These are phyloP conservation scores for Xerus inauris DNA, from an alignment of 2,113 vertebrate genomes.

Conservation along the genomic window DNA sequence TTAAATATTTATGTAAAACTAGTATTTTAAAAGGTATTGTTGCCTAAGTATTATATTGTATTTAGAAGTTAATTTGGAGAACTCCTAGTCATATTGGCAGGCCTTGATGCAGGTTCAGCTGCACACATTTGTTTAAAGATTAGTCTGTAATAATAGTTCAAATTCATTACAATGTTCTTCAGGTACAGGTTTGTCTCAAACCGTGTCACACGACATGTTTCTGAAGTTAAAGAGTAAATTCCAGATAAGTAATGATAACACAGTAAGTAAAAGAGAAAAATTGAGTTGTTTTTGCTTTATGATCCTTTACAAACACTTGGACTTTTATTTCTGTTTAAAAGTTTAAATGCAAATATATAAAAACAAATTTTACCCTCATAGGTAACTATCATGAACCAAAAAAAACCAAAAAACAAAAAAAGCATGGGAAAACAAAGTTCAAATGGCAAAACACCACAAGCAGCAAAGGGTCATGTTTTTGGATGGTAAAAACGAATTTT, in stretches of 20 bases:
- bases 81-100: neutral
- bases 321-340: conserved; percentile 31
- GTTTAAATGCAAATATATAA: neutral
- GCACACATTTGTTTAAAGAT: neutral
- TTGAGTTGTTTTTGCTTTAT: neutral
- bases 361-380: too few species aligned
- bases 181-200: neutral
- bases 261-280: neutral
- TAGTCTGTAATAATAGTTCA: neutral
- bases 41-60: neutral
- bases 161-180: neutral
- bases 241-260: neutral
- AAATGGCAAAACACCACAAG: neutral
- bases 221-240: neutral
- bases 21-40: neutral
- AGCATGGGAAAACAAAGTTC: neutral
- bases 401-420: too few species aligned
- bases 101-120: neutral
- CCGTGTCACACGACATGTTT: neutral
- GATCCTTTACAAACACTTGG: neutral
- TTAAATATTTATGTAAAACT: conserved; percentile 1
- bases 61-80: neutral
- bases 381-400: too few species aligned
- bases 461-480: neutral
- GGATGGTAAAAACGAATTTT: neutral